These are phyloP conservation scores for Pteropus rufus DNA, from an alignment of 2,797 vertebrate species.

Conservation along the genomic window DNA sequence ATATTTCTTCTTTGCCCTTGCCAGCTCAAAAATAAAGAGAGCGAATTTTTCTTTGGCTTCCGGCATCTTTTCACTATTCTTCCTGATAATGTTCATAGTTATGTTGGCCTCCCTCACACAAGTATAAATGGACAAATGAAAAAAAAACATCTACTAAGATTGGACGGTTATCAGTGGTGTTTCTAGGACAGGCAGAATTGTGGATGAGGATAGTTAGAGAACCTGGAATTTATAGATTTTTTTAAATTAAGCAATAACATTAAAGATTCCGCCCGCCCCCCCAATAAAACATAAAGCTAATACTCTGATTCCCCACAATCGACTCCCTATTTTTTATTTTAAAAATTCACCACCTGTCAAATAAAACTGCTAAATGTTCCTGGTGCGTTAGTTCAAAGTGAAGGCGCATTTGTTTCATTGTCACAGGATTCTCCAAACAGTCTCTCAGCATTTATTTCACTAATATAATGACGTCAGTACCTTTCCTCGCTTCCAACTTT, in stretches of 20 bases:
- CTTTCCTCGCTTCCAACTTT: conserved; percentile 58
- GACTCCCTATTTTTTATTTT: background rate
- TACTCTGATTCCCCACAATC: background rate
- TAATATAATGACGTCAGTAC: conserved; percentile 51
- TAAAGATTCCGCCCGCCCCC: background rate
- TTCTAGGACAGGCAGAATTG: background rate
- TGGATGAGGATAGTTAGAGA: background rate
- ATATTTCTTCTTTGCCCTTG: background rate
- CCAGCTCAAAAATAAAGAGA: background rate
- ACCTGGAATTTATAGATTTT: background rate
- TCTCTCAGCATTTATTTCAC: conserved; percentile 45
- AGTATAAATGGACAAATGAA: background rate
- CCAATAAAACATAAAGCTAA: background rate
- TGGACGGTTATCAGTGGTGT: background rate
- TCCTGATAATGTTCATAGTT: background rate
- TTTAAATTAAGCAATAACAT: background rate
- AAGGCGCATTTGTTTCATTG: background rate
- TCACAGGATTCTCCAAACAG: background rate
- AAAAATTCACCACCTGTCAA: background rate
- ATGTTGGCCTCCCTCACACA: background rate
- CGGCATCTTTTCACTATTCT: background rate
- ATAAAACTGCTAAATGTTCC: background rate
- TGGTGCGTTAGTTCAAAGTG: background rate
- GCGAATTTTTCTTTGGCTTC: background rate
- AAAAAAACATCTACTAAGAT: background rate